Percentiles rank a stretch among this genome's conserved stretches.
These are phyloP conservation scores for Quadriops clusia DNA, from an alignment of 2,888 invertebrate genomes.

Conservation along the genomic window DNA sequence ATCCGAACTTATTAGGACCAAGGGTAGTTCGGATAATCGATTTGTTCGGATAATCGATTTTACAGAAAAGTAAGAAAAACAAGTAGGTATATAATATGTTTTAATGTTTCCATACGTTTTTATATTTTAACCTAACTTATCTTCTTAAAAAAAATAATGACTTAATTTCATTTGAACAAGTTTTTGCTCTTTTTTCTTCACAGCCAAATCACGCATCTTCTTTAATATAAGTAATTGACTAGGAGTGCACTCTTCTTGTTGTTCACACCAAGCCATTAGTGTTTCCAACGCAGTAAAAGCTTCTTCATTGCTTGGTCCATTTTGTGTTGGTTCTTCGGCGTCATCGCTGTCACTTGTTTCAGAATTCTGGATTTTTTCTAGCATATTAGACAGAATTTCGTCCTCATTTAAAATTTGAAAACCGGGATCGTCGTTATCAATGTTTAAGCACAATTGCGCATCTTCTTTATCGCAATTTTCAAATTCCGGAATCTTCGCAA, in stretches of 20 bases:
- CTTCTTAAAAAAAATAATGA: no score
- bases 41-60: no score
- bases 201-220: slow-evolving; percentile 6
- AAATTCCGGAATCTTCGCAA: slow-evolving; percentile 11
- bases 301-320: slow-evolving; percentile 2
- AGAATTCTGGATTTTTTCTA: no score
- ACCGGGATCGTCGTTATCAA: slow-evolving; percentile 14
- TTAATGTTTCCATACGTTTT: no score
- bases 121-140: no score
- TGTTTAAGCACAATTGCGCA: slow-evolving; percentile 15
- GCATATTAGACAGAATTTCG: slow-evolving; percentile 9
- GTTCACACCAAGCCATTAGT: slow-evolving; percentile 7
- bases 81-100: no score
- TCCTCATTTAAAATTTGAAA: slow-evolving; percentile 14
- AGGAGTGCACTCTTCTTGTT: slow-evolving; percentile 6
- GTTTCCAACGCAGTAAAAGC: slow-evolving; percentile 6
- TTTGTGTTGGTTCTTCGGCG: no score
- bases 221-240: slow-evolving; percentile 7
- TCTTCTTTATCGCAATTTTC: slow-evolving; percentile 14
- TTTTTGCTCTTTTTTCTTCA: no score
- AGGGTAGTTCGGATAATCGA: no score
- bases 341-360: slow-evolving; percentile 2
- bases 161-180: no score
- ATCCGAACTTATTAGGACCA: no score
- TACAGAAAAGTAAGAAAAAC: no score